A percentile compares a stretch with the other conserved stretches of the same genome.
These are phyloP conservation scores for Conger conger DNA, from an alignment of 2,113 vertebrate species.

Conservation along the genomic window DNA sequence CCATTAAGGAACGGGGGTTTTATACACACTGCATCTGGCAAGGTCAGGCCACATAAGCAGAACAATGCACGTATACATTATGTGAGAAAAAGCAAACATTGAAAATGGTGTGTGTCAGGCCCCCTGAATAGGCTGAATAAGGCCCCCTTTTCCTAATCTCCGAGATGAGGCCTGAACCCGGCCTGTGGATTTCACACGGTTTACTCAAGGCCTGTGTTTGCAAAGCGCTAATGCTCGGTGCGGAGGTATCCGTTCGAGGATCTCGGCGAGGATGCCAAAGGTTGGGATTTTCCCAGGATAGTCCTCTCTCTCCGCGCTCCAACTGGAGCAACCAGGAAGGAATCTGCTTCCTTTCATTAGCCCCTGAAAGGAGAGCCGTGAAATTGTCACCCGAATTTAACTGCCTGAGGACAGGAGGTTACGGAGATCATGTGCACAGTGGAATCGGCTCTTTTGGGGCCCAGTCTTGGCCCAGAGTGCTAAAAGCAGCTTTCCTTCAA, in stretches of 20 bases:
- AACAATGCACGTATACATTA: constrained; percentile 62
- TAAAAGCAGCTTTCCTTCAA: constrained; percentile 1
- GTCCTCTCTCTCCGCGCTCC: constrained; percentile 47
- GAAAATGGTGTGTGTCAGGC: constrained; percentile 54
- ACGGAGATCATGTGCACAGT: constrained; percentile 34
- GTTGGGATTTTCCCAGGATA: constrained; percentile 74
- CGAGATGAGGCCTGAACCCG: constrained; percentile 53
- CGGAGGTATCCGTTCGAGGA: constrained; percentile 55
- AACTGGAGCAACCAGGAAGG: constrained; percentile 73
- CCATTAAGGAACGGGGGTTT: constrained; percentile 68
- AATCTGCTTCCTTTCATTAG: constrained; percentile 72
- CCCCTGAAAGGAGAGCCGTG: constrained; percentile 69
- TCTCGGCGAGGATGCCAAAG: constrained; percentile 66
- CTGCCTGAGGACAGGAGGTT: constrained; percentile 66
- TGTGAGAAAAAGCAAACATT: constrained; percentile 61
- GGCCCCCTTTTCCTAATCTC: constrained; percentile 65
- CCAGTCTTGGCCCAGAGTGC: not conserved
- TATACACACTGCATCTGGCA: constrained; percentile 59
- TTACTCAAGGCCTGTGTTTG: constrained; percentile 68
- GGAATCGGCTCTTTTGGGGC: constrained; percentile 48
- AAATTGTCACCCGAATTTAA: constrained; percentile 73
- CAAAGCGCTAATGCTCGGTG: constrained; percentile 57
- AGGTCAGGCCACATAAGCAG: constrained; percentile 51
- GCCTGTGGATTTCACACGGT: constrained; percentile 60
- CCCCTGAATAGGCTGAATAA: constrained; percentile 62